Evolutionary conservation across 2,888 invertebrate genomes (phyloP), one percentile per base, ranked within the genome.

Genomic region (Crematogaster levior): DNA sequence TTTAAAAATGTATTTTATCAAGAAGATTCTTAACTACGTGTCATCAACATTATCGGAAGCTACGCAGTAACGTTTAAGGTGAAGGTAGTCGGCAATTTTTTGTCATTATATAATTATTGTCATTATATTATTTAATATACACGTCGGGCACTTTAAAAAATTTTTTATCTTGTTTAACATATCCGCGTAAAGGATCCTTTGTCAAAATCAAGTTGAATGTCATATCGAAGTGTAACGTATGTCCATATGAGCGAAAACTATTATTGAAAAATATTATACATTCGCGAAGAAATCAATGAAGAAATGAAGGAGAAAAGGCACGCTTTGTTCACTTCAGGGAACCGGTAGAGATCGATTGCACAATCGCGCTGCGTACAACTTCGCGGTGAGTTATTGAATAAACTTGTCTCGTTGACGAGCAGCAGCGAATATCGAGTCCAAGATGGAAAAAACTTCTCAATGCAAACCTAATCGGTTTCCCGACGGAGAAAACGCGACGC

Each of bases 331-430:
- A 72, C 24, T 74, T 61, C 61, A 1, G 24, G 18, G 24, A 72
- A 37, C 18, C 37, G 18, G 10, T 37, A 53, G 37, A 34, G 30
- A 34, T 4, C n/a, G 21, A 65, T 65, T 75, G 51, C 37, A 51
- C n/a, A 75, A 75, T 51, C 48, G 27, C 48, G 9, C 63, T 15
- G 48, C 63, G 53, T 53, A 24, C 3, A 51, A 65, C 30, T 34
- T 24, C 18, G 27, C 37, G 24, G 9, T n/a, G 37, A 63, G 34
- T 65, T 65, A 65, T 51, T 43, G 27, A 75, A 51, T 65, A 75
- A 75, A 51, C 40, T 40, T 4, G 27, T 72, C 30, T 15, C 21
- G 15, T 2, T 10, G 60, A 15, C 24, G 2, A 51, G 21, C 30
- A 9, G 24, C 53, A 7, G 15, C 72, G 21, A 27, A 51, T 65